Percentiles rank a stretch among this genome's conserved stretches.
Evolutionary conservation across 2,113 vertebrate genomes (phyloP).

Genomic region (Coptodon bakossiorum): DNA sequence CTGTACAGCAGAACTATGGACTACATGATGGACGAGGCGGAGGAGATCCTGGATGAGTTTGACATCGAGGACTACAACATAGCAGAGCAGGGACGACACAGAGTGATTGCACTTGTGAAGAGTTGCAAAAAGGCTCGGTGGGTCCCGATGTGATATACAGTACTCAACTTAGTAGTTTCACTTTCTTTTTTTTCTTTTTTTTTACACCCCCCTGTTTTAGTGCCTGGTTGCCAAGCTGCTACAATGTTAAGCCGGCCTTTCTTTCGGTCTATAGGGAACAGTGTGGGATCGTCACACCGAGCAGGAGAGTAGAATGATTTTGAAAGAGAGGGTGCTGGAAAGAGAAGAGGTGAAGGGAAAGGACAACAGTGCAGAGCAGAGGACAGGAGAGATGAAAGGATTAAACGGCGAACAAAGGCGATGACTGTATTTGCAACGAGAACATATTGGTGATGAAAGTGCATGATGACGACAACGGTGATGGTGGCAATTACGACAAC

Average conservation of each 20-base stretch:
- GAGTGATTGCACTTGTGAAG: neutral
- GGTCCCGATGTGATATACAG: neutral
- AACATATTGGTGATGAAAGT: slow-evolving; percentile 29
- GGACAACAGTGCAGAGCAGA: slow-evolving; percentile 16
- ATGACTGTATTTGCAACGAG: neutral
- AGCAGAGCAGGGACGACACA: neutral
- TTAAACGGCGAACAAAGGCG: slow-evolving; percentile 28
- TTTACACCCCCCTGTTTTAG: slow-evolving; percentile 53
- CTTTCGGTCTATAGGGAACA: slow-evolving; percentile 62
- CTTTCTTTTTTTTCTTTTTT: neutral
- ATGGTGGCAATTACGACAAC: neutral
- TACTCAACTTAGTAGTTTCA: neutral
- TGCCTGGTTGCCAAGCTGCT: slow-evolving; percentile 70
- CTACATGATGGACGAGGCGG: accelerated
- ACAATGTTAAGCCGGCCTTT: slow-evolving; percentile 72
- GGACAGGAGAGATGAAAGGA: slow-evolving; percentile 28
- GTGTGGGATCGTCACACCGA: slow-evolving; percentile 45
- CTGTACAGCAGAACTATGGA: neutral
- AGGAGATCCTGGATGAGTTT: neutral
- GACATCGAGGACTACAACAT: neutral
- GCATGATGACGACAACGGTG: neutral
- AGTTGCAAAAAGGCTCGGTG: neutral
- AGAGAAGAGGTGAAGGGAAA: slow-evolving; percentile 10
- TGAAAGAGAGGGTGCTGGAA: neutral
- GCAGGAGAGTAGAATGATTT: slow-evolving; percentile 28